phyloP scores from a whole-genome alignment of 2,113 vertebrate genomes.

The Notarius lentiginosus region DNA sequence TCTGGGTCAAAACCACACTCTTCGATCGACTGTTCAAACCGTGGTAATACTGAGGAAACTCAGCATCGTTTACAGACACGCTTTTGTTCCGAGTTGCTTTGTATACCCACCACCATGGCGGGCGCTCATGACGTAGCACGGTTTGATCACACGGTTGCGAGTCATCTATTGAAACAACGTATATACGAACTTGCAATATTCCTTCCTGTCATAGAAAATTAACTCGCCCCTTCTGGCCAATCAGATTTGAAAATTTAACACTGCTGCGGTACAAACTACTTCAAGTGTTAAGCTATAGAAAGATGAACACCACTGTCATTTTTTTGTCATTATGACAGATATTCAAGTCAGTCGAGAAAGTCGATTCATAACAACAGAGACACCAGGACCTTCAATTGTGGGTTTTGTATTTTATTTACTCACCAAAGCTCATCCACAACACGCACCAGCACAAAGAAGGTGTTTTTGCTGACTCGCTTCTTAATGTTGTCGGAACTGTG shows the following conservation, averaged over 20 bases:
- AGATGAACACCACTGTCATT: not conserved
- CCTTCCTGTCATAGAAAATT: not conserved
- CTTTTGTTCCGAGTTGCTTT: no score
- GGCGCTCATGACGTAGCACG: no score
- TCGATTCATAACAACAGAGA: not conserved
- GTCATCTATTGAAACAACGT: no score
- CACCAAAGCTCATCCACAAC: constrained; percentile 93
- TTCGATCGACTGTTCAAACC: no score
- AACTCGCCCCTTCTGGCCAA: not conserved
- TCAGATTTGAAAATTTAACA: not conserved
- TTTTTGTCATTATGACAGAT: not conserved
- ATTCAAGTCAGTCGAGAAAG: not conserved
- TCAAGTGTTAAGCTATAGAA: not conserved
- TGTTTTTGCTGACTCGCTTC: constrained; percentile 85
- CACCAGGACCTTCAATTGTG: not conserved
- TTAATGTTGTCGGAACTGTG: constrained; percentile 77
- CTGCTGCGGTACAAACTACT: not conserved
- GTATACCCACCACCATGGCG: no score
- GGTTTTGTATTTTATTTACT: constrained; percentile 56
- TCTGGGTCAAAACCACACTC: no score
- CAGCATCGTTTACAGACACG: no score
- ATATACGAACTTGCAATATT: no score
- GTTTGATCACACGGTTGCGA: no score
- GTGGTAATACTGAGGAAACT: no score
- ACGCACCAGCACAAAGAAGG: constrained; percentile 87